Evolutionary conservation across 2,113 vertebrate genomes (phyloP).

Genomic region (Chelonoidis abingdonii): DNA sequence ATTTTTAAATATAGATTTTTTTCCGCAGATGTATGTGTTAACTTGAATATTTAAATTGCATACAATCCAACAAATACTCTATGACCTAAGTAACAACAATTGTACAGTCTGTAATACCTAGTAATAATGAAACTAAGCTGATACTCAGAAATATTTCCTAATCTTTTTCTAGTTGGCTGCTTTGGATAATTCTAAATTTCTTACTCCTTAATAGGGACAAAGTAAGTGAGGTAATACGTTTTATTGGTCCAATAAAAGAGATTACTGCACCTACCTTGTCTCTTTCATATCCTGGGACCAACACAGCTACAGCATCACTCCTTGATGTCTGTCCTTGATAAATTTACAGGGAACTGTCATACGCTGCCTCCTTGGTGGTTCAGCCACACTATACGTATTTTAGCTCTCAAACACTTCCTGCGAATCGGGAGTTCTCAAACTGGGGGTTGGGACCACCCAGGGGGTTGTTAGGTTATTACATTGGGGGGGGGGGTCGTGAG

Average conservation of each 20-base stretch:
- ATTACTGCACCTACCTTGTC: no score
- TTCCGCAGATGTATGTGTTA: no score
- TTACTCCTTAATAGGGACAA: no score
- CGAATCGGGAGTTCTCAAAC: no score
- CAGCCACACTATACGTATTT: not conserved
- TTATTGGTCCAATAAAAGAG: no score
- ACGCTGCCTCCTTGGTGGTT: not conserved
- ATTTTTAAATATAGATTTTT: no score
- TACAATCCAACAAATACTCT: not conserved
- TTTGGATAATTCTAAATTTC: not conserved
- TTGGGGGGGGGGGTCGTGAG: no score
- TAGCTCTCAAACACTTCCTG: constrained; percentile 4
- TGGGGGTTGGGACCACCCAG: no score
- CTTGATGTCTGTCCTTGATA: not conserved
- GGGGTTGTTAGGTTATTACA: no score
- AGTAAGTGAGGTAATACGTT: no score
- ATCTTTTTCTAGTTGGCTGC: not conserved
- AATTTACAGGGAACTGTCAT: not conserved
- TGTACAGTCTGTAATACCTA: not conserved
- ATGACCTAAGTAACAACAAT: not conserved
- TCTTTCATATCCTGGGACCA: no score
- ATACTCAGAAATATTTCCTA: not conserved
- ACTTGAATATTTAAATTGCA: no score
- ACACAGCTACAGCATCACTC: not conserved
- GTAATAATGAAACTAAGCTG: not conserved